Evolutionary conservation across 2,797 vertebrate species (phyloP).

Genomic region (Sebastes vulpes): DNA sequence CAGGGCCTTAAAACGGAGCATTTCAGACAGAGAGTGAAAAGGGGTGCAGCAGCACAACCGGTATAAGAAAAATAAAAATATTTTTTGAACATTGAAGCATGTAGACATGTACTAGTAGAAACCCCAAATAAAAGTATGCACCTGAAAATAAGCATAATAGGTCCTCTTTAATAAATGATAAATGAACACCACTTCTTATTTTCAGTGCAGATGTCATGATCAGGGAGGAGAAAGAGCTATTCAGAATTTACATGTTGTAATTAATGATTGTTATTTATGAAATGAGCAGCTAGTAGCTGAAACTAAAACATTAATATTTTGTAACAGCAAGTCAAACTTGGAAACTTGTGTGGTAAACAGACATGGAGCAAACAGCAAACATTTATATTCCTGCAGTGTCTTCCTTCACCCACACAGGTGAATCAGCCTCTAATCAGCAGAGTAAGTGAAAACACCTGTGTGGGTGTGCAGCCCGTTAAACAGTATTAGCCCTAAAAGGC

Average conservation of each 20-base stretch:
- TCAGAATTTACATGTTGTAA: background rate
- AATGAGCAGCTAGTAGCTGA: background rate
- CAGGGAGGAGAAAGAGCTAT: background rate
- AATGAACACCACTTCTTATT: background rate
- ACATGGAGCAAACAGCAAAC: background rate
- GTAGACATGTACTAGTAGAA: no score
- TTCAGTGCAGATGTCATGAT: background rate
- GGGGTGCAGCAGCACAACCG: no score
- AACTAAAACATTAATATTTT: background rate
- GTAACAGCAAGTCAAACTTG: background rate
- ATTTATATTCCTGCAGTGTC: background rate
- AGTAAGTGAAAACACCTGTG: background rate
- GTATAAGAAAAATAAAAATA: no score
- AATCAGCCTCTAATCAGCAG: conserved; percentile 2
- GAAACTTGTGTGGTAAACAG: background rate
- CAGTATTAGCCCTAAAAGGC: background rate
- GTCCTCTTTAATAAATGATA: background rate
- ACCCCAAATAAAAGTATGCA: no score
- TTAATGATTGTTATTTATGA: background rate
- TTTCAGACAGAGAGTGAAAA: no score
- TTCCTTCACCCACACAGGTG: background rate
- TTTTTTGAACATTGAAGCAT: no score
- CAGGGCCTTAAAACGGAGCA: no score
- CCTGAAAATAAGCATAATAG: no score
- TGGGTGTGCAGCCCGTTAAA: background rate